These are phyloP conservation scores for Macrostomum lignano DNA, from an alignment of 1,140 invertebrate genomes.

Conservation along the genomic window DNA sequence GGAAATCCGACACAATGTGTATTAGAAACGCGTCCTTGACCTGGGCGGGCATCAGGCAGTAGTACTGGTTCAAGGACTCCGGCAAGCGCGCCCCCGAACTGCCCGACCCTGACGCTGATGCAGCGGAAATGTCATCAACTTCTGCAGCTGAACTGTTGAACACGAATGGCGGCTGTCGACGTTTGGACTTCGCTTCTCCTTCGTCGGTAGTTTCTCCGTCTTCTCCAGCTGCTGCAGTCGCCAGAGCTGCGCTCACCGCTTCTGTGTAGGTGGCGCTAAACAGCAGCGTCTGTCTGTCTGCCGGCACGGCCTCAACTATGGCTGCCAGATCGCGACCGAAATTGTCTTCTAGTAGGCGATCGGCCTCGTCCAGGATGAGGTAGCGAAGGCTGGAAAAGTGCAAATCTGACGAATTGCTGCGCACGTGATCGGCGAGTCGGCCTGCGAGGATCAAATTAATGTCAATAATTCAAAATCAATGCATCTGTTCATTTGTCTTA, in stretches of 20 bases:
- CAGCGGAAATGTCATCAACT: too few species aligned
- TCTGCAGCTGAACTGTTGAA: too few species aligned
- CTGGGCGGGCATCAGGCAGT: slow-evolving; percentile 56
- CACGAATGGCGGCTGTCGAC: too few species aligned
- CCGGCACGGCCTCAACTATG: slow-evolving; percentile 20
- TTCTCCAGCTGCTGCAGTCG: slow-evolving; percentile 2
- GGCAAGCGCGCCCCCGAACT: slow-evolving; percentile 60
- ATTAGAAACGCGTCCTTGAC: slow-evolving; percentile 74
- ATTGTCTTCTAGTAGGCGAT: slow-evolving; percentile 26
- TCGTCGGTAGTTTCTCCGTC: slow-evolving; percentile 8
- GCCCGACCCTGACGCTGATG: too few species aligned
- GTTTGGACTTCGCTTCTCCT: slow-evolving; percentile 37
- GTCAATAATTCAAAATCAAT: too few species aligned
- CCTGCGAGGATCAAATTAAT: too few species aligned
- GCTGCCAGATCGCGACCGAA: slow-evolving; percentile 24
- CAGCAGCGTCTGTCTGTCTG: slow-evolving; percentile 24
- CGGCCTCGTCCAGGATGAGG: slow-evolving; percentile 27
- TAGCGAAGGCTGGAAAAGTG: slow-evolving; percentile 3
- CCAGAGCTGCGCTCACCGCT: slow-evolving; percentile 11
- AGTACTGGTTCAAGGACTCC: slow-evolving; percentile 54
- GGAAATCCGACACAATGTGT: slow-evolving; percentile 49
- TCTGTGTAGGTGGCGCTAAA: slow-evolving; percentile 28
- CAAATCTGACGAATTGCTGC: too few species aligned
- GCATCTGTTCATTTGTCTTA: too few species aligned
- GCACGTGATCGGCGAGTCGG: too few species aligned